Percentiles rank a stretch among this genome's conserved stretches.
Evolutionary conservation across 2,113 vertebrate genomes (phyloP).

Genomic region (Triplophysa dalaica): DNA sequence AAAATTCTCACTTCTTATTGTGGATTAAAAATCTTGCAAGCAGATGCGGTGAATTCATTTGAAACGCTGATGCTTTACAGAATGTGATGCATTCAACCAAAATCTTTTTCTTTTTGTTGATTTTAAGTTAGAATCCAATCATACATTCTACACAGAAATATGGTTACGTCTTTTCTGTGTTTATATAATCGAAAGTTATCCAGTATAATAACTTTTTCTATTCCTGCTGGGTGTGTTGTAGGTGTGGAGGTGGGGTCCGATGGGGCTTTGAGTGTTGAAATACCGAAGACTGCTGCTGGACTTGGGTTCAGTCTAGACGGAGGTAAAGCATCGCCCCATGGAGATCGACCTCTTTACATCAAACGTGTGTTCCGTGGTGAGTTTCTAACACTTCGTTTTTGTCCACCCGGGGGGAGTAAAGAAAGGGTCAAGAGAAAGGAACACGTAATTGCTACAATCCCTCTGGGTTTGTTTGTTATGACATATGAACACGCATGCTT

Average conservation of each 20-base stretch:
- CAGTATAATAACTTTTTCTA: background rate
- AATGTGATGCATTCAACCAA: too few relatives aligned
- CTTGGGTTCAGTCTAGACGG: slow-evolving; percentile 90
- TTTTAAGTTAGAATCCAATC: too few relatives aligned
- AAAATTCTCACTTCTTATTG: too few relatives aligned
- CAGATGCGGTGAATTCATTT: too few relatives aligned
- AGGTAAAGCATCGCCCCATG: slow-evolving; percentile 80
- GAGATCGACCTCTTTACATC: slow-evolving; percentile 82
- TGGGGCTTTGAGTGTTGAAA: slow-evolving; percentile 78
- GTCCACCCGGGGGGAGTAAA: slow-evolving; percentile 41
- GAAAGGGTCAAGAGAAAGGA: background rate
- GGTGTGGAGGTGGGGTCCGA: slow-evolving; percentile 68
- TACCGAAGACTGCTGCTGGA: slow-evolving; percentile 87
- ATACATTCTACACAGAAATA: too few relatives aligned
- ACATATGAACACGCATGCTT: background rate
- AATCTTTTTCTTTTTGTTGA: too few relatives aligned
- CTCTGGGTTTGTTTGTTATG: background rate
- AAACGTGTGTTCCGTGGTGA: slow-evolving; percentile 92
- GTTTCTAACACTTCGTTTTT: background rate
- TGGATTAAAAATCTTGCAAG: too few relatives aligned
- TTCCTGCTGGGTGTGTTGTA: slow-evolving; percentile 54
- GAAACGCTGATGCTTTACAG: too few relatives aligned
- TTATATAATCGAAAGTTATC: background rate
- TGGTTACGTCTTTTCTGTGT: background rate
- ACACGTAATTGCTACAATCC: background rate